Evolutionary conservation across 2,888 invertebrate species (phyloP).

Genomic region (Pardosa pseudoannulata): DNA sequence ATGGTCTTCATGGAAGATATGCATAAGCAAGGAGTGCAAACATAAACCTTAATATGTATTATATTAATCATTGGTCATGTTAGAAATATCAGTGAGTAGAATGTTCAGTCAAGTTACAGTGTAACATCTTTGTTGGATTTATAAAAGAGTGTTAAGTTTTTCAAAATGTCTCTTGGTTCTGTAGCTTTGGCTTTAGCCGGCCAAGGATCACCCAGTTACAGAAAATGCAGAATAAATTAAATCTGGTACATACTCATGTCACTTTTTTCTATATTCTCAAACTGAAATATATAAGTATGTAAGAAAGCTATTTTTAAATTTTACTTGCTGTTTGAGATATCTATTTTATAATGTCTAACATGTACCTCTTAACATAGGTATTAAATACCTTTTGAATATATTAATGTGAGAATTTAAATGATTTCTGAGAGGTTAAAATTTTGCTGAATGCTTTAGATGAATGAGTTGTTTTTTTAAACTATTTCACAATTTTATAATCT

Average conservation of each 20-base stretch:
- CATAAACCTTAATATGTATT: conserved; percentile 34
- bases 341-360: background rate
- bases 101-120: conserved; percentile 28
- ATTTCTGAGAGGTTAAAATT: too few species aligned
- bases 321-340: background rate
- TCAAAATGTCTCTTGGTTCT: conserved; percentile 8
- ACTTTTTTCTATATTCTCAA: background rate
- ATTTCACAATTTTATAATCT: too few species aligned
- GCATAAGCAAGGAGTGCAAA: conserved; percentile 32
- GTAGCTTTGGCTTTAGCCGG: background rate
- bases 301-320: conserved; percentile 6
- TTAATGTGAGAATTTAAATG: too few species aligned
- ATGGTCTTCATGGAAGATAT: background rate
- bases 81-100: conserved; percentile 33
- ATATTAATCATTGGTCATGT: conserved; percentile 44
- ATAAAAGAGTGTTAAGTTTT: conserved; percentile 14
- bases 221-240: background rate
- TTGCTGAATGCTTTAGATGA: too few species aligned
- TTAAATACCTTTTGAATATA: background rate
- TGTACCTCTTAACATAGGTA: background rate
- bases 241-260: background rate
- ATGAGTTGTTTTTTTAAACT: too few species aligned
- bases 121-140: conserved; percentile 21
- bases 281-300: background rate
- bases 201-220: background rate